Base-by-base conservation (phyloP, 2,888 invertebrate species). In the Caenorhabditis macrosperma region DNA sequence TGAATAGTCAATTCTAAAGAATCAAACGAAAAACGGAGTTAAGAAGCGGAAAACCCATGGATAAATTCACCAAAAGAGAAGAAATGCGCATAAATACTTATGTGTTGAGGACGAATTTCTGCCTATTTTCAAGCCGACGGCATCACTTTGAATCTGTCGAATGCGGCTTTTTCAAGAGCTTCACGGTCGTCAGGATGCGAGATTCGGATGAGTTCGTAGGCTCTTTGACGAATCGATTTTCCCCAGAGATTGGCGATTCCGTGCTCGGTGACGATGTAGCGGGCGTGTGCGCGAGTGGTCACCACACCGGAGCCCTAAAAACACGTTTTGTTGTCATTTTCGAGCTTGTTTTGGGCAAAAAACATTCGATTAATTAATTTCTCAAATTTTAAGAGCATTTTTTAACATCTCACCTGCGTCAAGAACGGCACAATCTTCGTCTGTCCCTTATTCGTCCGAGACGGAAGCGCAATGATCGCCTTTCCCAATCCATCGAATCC, bases 231-330 rank as follows among this genome's bases (percentile, higher is more conserved):
- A 48, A 79, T 66, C 22, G 71, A 72, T 63, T 82, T 82, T 55
- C 82, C 82, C 75, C 78, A 82, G 0, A 82, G 57, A 46, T 78
- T 67, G 22, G 82, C 82, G 64, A 82, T 82, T 30, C 82, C 97
- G 85, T 95, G 93, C 91, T 97, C 97, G 0, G 96, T 97, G 0
- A 96, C 96, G 2, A 97, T 93, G 91, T 96, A 96, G 91, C 96
- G 95, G 0, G 95, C 95, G 91, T 96, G 96, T 0, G 95, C 96
- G 82, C 96, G 93, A 0, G 95, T 94, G 0, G 96, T 95, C 20
- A 96, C 96, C 3, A 97, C 95, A 10, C 96, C 96, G 74, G 95
- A 95, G 87, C 96, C 96, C 95, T 91, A 26, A 91, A 91, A 68
- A 44, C 9, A 12, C 5, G 1, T 26, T 46, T 17, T 46, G 46